Conservation (phyloP, 1,140 invertebrate genomes). For the Elymnias hypermnestra region DNA sequence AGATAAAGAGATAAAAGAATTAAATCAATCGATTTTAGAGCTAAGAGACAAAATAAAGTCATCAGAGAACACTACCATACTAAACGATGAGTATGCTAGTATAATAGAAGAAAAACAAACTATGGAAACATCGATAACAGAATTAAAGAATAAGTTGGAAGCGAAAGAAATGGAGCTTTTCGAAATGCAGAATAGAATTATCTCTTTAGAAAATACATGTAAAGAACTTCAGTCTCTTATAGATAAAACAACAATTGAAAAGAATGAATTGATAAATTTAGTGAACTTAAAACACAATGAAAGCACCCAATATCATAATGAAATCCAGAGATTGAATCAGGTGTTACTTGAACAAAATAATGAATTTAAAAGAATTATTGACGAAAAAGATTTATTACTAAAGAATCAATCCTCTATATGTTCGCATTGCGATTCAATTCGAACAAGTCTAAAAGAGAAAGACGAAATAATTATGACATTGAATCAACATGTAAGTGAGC, state of each 20-base stretch:
- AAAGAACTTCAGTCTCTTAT: conserved; percentile 52
- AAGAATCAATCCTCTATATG: conserved; percentile 52
- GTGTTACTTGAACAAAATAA: conserved; percentile 68
- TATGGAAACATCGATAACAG: conserved; percentile 26
- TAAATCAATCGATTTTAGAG: conserved; percentile 54
- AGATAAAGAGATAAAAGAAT: conserved; percentile 54
- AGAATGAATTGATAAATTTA: conserved; percentile 84
- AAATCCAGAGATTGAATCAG: conserved; percentile 86
- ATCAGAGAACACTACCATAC: conserved; percentile 33
- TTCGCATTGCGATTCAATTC: conserved; percentile 45
- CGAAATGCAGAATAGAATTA: conserved; percentile 39
- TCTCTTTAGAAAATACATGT: conserved; percentile 39
- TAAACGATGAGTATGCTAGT: conserved; percentile 41
- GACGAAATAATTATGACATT: conserved; percentile 55
- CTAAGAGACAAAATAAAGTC: conserved; percentile 45
- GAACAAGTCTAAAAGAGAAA: conserved; percentile 51
- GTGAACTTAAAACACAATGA: conserved; percentile 90
- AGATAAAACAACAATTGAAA: conserved; percentile 76
- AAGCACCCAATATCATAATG: conserved; percentile 86
- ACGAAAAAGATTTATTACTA: conserved; percentile 66
- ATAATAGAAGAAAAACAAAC: conserved; percentile 44
- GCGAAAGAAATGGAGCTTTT: conserved; percentile 32
- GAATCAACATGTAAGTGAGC: conserved; percentile 37
- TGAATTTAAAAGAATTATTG: conserved; percentile 72
- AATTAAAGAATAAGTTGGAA: conserved; percentile 29